Percentiles rank a stretch among this genome's conserved stretches.
These are phyloP conservation scores for Phengaris arion DNA, from an alignment of 2,888 invertebrate genomes.

Conservation along the genomic window DNA sequence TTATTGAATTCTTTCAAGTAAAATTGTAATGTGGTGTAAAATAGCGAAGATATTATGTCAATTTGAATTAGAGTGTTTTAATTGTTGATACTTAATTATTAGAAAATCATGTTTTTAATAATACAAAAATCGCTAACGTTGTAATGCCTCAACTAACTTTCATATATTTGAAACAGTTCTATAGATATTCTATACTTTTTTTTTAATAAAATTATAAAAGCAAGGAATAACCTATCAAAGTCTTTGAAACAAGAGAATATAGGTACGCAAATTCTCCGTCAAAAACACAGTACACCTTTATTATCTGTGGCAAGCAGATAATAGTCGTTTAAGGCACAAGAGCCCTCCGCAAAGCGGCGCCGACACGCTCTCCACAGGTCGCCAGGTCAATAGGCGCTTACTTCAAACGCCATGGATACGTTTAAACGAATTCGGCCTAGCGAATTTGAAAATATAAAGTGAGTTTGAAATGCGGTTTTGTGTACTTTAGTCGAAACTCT, in stretches of 20 bases:
- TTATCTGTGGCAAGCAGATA: conserved; percentile 25
- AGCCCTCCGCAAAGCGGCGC: conserved; percentile 40
- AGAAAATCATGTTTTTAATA: too few relatives aligned
- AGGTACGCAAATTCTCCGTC: background rate
- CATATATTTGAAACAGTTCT: too few relatives aligned
- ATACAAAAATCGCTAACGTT: too few relatives aligned
- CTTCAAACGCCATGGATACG: conserved; percentile 26
- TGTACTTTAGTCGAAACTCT: background rate
- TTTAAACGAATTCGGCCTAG: conserved; percentile 1
- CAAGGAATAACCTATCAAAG: too few relatives aligned
- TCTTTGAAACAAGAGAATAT: background rate
- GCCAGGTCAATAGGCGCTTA: conserved; percentile 27
- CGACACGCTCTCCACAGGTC: conserved; percentile 19
- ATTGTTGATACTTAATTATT: too few relatives aligned
- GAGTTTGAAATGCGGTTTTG: background rate
- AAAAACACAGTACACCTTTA: conserved; percentile 21
- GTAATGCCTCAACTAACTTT: too few relatives aligned
- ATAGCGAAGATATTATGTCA: background rate
- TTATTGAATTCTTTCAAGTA: background rate
- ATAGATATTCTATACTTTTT: too few relatives aligned
- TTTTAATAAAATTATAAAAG: too few relatives aligned
- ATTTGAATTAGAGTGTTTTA: too few relatives aligned
- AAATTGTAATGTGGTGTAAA: background rate
- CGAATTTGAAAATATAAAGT: conserved; percentile 16
- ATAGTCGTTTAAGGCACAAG: conserved; percentile 53